Evolutionary conservation across 2,113 vertebrate species (phyloP), one percentile per base, ranked within the genome.

Genomic region (Leucoraja erinaceus): DNA sequence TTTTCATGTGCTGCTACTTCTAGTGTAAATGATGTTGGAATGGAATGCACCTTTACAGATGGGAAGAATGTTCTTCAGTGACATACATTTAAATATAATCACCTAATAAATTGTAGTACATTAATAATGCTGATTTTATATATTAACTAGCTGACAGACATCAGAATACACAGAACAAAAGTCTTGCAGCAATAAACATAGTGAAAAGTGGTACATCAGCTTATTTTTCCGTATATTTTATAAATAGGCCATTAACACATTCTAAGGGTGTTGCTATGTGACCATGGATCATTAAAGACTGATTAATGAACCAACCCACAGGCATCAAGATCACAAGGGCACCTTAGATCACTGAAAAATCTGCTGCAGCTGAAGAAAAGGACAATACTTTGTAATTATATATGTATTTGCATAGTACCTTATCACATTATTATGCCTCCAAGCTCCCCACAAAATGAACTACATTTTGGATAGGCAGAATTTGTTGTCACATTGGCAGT

Each of bases 221-320:
- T 70, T 91, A 66, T 72, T 72, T 72, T 47, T 47, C 59, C 59
- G 20, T 38, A 33, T 25, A 16, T 47, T 47, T 91, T 90, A 70
- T 91, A 31, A 91, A 70, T 91, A 91, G 88, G 66, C 66, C 33
- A 83, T 83, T 83, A 25, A 70, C 8, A 91, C 20, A 70, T 91
- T 90, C 63, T 70, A n/a, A 70, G 63, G 66, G 31, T 38, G 70
- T 72, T 70, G 33, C 33, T 70, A 66, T 38, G 66, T 68, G n/a
- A 91, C 88, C 68, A 47, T 33, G 28, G 59, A 63, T 88, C 88
- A 33, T 72, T 68, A 91, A 91, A 9, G 88, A 28, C 33, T 91
- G 88, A 91, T 91, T 72, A 91, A 91, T 70, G 33, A 66, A 91
- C 59, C 83, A 66, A 70, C 66, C 20, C 18, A 91, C 31, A 91